Percentiles rank a stretch among this genome's conserved stretches.
Conservation (phyloP, 2,797 vertebrate species). For the Liasis olivaceus region DNA sequence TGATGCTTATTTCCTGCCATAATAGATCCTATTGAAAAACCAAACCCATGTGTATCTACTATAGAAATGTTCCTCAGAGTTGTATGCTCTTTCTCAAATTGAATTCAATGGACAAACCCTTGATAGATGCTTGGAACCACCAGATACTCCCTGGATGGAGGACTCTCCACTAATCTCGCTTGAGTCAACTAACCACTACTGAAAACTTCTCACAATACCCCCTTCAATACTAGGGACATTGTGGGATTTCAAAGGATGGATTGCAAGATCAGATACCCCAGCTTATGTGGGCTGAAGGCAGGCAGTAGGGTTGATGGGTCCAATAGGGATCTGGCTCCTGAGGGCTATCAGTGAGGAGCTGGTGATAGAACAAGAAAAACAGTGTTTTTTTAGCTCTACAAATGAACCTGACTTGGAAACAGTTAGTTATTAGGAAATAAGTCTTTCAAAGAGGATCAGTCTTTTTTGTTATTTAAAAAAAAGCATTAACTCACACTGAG, state of each 20-base stretch:
- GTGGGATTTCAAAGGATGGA: background rate
- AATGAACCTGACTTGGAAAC: background rate
- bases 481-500: slow-evolving; percentile 16
- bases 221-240: background rate
- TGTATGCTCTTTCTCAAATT: background rate
- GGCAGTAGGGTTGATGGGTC: no score
- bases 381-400: background rate
- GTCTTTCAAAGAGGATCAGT: background rate
- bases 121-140: background rate
- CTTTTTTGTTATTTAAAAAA: slow-evolving; percentile 20
- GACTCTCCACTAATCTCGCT: background rate
- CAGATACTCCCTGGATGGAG: background rate
- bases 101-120: background rate
- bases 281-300: background rate
- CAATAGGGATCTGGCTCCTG: no score
- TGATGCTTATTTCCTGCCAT: no score
- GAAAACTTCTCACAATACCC: background rate
- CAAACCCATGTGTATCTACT: no score
- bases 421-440: background rate
- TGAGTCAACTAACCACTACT: background rate
- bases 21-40: no score
- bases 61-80: background rate
- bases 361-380: background rate
- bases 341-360: background rate
- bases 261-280: background rate